Conservation (phyloP, 2,888 invertebrate species). For the Conops quadrifasciatus region DNA sequence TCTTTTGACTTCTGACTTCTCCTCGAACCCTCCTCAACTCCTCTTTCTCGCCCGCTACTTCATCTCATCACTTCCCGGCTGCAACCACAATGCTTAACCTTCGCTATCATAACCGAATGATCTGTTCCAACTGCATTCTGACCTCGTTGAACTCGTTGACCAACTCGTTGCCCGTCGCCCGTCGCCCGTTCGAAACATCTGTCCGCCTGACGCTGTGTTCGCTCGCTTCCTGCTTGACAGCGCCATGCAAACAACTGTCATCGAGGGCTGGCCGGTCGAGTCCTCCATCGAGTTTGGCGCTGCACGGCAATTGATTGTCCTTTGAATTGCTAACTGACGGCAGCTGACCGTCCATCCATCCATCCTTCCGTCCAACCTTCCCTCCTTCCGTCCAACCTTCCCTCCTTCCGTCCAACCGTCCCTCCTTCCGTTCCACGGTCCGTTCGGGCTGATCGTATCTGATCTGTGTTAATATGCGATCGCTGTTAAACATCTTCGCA, state of each 20-base stretch:
- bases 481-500: conserved; percentile 9
- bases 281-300: background rate
- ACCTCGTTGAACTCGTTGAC: conserved; percentile 3
- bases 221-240: conserved; percentile 21
- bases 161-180: background rate
- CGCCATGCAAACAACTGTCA: conserved; percentile 19
- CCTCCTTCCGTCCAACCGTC: no score
- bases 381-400: no score
- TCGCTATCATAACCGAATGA: conserved; percentile 21
- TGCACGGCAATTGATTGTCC: conserved; percentile 15
- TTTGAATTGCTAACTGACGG: conserved; percentile 12
- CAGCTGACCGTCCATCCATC: conserved; percentile 19
- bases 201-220: background rate
- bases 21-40: no score
- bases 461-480: conserved; percentile 21
- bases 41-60: no score
- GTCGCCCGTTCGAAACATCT: background rate
- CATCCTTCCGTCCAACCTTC: background rate
- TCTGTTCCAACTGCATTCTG: conserved; percentile 14
- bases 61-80: no score
- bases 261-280: background rate
- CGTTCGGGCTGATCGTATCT: conserved; percentile 1
- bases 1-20: no score
- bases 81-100: conserved; percentile 19
- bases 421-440: no score